Evolutionary conservation across 2,113 vertebrate genomes (phyloP).

Genomic region (Sander vitreus): DNA sequence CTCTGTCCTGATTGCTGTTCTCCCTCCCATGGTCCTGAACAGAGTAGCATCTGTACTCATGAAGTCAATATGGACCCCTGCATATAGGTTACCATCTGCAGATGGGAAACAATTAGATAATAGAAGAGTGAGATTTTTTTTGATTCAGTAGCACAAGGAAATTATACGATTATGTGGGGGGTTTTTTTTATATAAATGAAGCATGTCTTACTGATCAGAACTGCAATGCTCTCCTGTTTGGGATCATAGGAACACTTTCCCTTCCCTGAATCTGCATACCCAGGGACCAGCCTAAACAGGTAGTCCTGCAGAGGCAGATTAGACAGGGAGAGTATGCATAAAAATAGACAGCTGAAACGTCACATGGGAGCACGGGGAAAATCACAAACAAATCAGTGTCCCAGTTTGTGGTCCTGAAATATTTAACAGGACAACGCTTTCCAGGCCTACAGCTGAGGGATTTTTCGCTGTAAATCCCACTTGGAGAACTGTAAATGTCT

Average conservation of each 20-base stretch:
- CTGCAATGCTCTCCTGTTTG: constrained; percentile 85
- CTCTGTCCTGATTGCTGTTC: constrained; percentile 86
- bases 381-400: constrained; percentile 76
- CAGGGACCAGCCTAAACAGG: constrained; percentile 87
- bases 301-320: constrained; percentile 84
- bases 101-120: not conserved
- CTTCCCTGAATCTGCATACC: constrained; percentile 86
- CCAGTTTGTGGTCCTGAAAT: constrained; percentile 76
- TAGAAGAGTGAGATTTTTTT: not conserved
- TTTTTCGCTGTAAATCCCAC: constrained; percentile 38
- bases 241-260: constrained; percentile 90
- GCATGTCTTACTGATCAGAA: constrained; percentile 83
- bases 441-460: constrained; percentile 39
- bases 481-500: constrained; percentile 39
- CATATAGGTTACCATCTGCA: constrained; percentile 88
- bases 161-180: not conserved
- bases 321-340: constrained; percentile 40
- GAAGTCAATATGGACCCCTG: constrained; percentile 90
- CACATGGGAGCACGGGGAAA: constrained; percentile 55
- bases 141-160: not conserved
- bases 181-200: not conserved
- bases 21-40: constrained; percentile 88
- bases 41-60: constrained; percentile 90
- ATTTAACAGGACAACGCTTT: constrained; percentile 68
- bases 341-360: constrained; percentile 61